phyloP scores from a whole-genome alignment of 2,797 vertebrate genomes.

The Muscicapa striata region DNA sequence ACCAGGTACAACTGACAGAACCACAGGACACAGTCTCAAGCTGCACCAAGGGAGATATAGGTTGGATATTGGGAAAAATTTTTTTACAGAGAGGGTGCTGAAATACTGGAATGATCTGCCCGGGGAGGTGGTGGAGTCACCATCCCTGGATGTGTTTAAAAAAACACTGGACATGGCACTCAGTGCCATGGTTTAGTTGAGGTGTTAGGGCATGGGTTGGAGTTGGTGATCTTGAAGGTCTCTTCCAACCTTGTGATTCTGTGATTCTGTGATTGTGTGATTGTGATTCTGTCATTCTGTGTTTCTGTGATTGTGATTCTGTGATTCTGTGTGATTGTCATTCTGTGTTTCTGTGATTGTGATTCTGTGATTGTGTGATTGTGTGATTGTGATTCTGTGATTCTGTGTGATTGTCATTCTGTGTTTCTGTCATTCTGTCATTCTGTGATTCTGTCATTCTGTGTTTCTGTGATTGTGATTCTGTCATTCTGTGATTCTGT shows the following conservation, averaged over 20 bases:
- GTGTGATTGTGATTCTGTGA: too few relatives aligned
- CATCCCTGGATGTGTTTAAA: neutral
- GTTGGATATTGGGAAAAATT: too few relatives aligned
- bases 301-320: too few relatives aligned
- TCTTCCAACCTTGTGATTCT: rapidly evolving
- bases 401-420: too few relatives aligned
- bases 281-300: too few relatives aligned
- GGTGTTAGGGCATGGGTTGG: neutral
- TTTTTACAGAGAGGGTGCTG: neutral
- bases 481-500: rapidly evolving
- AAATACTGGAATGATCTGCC: neutral
- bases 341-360: too few relatives aligned
- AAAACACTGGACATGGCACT: neutral
- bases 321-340: too few relatives aligned
- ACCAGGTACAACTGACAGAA: neutral
- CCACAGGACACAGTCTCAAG: rapidly evolving
- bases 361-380: too few relatives aligned
- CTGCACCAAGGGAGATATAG: rapidly evolving
- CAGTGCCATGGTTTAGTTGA: rapidly evolving
- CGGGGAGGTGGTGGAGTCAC: rapidly evolving
- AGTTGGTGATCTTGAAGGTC: rapidly evolving
- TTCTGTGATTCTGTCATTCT: neutral
- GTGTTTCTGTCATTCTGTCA: too few relatives aligned
- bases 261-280: neutral
- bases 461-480: too few relatives aligned